A percentile compares a stretch with the other conserved stretches of the same genome.
Evolutionary conservation across 2,888 invertebrate species (phyloP).

Genomic region (Loripinus fragilis): DNA sequence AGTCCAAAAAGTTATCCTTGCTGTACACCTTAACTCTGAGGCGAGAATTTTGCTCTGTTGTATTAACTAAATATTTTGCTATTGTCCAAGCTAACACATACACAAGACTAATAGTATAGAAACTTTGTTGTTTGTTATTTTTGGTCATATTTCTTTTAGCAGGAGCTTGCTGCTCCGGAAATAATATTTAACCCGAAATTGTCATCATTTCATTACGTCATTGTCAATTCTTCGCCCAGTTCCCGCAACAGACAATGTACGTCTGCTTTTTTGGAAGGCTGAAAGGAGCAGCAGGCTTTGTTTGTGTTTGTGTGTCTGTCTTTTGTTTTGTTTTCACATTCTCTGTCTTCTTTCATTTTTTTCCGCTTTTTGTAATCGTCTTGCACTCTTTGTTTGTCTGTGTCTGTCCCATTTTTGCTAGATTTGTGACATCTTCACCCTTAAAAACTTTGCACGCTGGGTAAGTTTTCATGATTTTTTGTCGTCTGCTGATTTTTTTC

Average conservation of each 20-base stretch:
- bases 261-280: background rate
- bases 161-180: slow-evolving; percentile 62
- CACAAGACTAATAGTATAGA: slow-evolving; percentile 1
- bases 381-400: background rate
- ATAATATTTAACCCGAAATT: slow-evolving; percentile 13
- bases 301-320: too few relatives aligned
- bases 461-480: too few relatives aligned
- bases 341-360: slow-evolving; percentile 23
- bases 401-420: background rate
- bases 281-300: slow-evolving; percentile 59
- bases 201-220: slow-evolving; percentile 27
- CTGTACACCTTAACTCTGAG: too few relatives aligned
- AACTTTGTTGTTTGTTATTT: slow-evolving; percentile 18
- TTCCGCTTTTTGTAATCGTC: background rate
- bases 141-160: slow-evolving; percentile 18
- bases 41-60: too few relatives aligned
- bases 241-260: slow-evolving; percentile 15
- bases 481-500: too few relatives aligned
- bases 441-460: too few relatives aligned
- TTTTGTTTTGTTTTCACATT: slow-evolving; percentile 12
- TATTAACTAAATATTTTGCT: background rate
- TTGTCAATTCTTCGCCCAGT: slow-evolving; percentile 11
- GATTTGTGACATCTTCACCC: too few relatives aligned
- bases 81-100: background rate
- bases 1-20: too few relatives aligned